Conservation (phyloP, 2,888 invertebrate genomes). For the Koerneria pararmatus region DNA sequence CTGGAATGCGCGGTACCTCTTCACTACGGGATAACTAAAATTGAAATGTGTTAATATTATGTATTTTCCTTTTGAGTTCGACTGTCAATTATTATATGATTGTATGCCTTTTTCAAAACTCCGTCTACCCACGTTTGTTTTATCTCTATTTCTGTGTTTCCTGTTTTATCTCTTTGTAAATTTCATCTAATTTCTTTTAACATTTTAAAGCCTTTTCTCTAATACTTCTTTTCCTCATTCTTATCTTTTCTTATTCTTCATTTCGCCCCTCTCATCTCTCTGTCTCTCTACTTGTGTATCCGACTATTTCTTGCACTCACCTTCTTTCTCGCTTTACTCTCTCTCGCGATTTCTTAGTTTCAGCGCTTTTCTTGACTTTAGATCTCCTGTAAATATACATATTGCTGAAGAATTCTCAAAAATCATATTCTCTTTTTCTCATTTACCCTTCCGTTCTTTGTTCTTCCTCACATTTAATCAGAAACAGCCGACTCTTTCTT, state of each 20-base stretch:
- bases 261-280: neutral
- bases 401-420: conserved; percentile 12
- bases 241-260: neutral
- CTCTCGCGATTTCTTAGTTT: neutral
- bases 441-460: conserved; percentile 7
- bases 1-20: too few relatives aligned
- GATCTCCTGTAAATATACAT: conserved; percentile 11
- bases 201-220: conserved; percentile 3
- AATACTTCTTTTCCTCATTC: neutral
- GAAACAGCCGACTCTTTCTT: neutral
- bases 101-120: too few relatives aligned
- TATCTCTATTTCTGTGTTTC: too few relatives aligned
- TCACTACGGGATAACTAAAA: too few relatives aligned
- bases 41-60: too few relatives aligned
- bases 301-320: neutral
- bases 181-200: neutral
- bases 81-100: too few relatives aligned
- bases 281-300: neutral
- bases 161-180: neutral
- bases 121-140: too few relatives aligned
- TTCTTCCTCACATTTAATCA: neutral
- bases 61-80: too few relatives aligned
- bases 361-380: too few relatives aligned
- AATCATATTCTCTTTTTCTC: neutral
- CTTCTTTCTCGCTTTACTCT: neutral